phyloP scores from a whole-genome alignment of 2,888 invertebrate species.

The Orgyia antiqua region DNA sequence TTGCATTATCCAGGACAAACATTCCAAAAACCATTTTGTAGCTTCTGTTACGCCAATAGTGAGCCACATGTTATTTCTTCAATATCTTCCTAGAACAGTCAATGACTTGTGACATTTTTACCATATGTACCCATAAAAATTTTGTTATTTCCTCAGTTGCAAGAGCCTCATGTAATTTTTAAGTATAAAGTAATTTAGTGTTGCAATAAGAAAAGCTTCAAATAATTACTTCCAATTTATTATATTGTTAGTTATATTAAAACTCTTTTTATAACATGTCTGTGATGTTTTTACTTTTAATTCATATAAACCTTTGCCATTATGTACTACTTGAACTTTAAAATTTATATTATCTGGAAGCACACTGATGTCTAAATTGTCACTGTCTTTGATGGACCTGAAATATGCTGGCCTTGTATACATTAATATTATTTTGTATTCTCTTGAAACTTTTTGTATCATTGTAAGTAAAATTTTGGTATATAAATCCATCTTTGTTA shows the following conservation, averaged over 20 bases:
- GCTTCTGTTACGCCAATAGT: too few species aligned
- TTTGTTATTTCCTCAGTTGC: too few species aligned
- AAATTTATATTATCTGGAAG: slow-evolving; percentile 46
- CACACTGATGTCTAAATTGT: slow-evolving; percentile 37
- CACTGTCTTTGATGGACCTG: slow-evolving; percentile 50
- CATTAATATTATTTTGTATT: slow-evolving; percentile 66
- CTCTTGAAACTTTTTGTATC: slow-evolving; percentile 64
- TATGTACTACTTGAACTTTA: slow-evolving; percentile 44
- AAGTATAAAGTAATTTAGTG: too few species aligned
- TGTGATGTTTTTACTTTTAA: slow-evolving; percentile 22
- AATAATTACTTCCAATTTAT: too few species aligned
- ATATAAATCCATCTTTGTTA: slow-evolving; percentile 70
- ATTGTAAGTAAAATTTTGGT: slow-evolving; percentile 54
- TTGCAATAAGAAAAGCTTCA: too few species aligned
- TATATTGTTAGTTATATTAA: slow-evolving; percentile 5
- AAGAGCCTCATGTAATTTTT: too few species aligned
- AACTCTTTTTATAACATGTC: slow-evolving; percentile 18
- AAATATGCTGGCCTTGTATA: slow-evolving; percentile 76
- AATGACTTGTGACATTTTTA: too few species aligned
- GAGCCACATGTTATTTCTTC: too few species aligned
- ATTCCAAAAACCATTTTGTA: too few species aligned
- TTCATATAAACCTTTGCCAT: slow-evolving; percentile 12
- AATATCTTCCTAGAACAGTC: too few species aligned
- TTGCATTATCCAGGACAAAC: too few species aligned
- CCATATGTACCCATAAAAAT: too few species aligned